Percentiles rank a stretch among this genome's conserved stretches.
Conservation (phyloP, 2,888 invertebrate genomes). For the Linnaemya tessellans region DNA sequence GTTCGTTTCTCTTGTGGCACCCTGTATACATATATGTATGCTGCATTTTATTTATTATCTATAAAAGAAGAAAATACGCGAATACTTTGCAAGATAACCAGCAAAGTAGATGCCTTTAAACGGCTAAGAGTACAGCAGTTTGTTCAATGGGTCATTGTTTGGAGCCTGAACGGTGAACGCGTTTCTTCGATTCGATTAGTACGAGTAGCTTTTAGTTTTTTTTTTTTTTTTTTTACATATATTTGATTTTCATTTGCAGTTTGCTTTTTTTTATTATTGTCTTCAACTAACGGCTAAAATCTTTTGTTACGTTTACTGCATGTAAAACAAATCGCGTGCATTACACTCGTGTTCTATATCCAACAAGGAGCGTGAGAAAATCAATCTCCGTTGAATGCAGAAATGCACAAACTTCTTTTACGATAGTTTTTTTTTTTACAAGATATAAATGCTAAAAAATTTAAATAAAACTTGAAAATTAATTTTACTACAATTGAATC, state of each 20-base stretch:
- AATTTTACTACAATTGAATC: too few species aligned
- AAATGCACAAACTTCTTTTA: slow-evolving; percentile 39
- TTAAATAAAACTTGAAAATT: not conserved
- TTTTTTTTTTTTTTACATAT: slow-evolving; percentile 25
- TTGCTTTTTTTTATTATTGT: slow-evolving; percentile 18
- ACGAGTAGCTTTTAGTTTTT: slow-evolving; percentile 23
- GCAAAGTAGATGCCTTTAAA: slow-evolving; percentile 30
- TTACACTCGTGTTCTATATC: slow-evolving; percentile 78
- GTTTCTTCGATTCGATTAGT: slow-evolving; percentile 51
- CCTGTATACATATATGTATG: too few species aligned
- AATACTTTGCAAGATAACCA: slow-evolving; percentile 36
- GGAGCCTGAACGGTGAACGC: slow-evolving; percentile 42
- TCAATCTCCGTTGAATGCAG: slow-evolving; percentile 72
- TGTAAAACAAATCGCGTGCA: slow-evolving; percentile 77
- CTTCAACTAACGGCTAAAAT: slow-evolving; percentile 57
- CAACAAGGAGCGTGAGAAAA: slow-evolving; percentile 81
- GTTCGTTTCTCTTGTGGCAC: too few species aligned
- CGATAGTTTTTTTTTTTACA: not conserved
- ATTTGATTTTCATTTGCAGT: not conserved
- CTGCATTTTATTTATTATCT: slow-evolving; percentile 9
- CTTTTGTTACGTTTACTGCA: slow-evolving; percentile 68
- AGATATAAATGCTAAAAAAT: not conserved
- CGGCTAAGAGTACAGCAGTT: slow-evolving; percentile 18
- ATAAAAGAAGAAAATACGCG: slow-evolving; percentile 10
- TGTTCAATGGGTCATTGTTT: slow-evolving; percentile 65